Evolutionary conservation across 1,140 invertebrate species (phyloP), one percentile per base, ranked within the genome.

Genomic region (Metopolophium dirhodum): DNA sequence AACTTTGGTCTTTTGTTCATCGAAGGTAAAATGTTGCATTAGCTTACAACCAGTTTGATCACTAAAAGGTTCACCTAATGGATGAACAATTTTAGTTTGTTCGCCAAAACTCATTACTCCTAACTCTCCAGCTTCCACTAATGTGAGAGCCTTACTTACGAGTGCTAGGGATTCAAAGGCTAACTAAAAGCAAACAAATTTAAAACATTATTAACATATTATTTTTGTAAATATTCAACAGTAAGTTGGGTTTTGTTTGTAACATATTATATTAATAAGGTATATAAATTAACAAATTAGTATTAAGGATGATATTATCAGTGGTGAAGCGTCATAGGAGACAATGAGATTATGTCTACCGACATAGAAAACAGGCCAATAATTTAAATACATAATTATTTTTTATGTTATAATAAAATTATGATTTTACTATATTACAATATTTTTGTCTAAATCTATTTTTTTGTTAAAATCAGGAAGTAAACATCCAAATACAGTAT

Each of bases 131-230:
- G 98, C 98, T 96, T 99, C 99, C 14, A 99, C 96, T 82, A 99
- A 96, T 8, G 97, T 98, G 88, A 99, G 96, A 0, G 99, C 99
- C 96, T 98, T 97, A 7, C 98, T 98, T 22, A 99, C 97, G 30
- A 99, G 95, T 2, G 98, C 98, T 6, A 99, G 96, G 37, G 99
- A 98, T 95, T 99, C 98, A 95, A 99, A 98, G 0, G 99, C 98
- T 88, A 99, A 95, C 95, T 97, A 95, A 85, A 94, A 94, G 6
- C 20, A 54, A 93, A 88, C n/a, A 87, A 7, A 23, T 11, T 54
- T 18, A 37, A 11, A 37, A 54, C 11, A 57, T 26, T n/a, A 87
- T 30, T 87, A 87, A n/a, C 7, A 9, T 35, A 49, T 20, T 87
- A 87, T 49, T 86, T 14, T 54, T 90, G 7, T 61, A n/a, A n/a